Conservation (phyloP, 2,113 vertebrate genomes). For the Cacatua alba region DNA sequence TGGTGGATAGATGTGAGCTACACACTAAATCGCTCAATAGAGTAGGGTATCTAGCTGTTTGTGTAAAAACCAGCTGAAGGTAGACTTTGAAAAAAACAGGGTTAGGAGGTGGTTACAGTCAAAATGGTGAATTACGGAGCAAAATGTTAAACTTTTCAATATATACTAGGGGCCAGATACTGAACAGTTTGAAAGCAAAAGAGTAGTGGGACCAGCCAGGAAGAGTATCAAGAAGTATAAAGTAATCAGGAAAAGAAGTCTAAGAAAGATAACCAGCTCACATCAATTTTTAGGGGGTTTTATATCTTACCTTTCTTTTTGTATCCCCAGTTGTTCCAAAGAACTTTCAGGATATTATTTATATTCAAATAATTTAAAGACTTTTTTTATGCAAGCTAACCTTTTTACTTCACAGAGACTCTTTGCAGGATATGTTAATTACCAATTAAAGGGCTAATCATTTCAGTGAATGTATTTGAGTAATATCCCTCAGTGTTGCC, state of each 20-base stretch:
- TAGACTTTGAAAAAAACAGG: not conserved
- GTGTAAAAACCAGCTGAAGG: not conserved
- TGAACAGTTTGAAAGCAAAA: not conserved
- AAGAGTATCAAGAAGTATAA: not conserved
- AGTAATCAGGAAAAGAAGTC: not conserved
- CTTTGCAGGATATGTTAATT: not conserved
- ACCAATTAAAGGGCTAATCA: not conserved
- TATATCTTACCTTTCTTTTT: not conserved
- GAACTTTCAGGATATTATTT: not conserved
- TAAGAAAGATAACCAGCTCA: not conserved
- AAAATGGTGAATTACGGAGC: not conserved
- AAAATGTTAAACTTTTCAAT: not conserved
- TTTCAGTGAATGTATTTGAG: not conserved
- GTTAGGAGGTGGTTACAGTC: not conserved
- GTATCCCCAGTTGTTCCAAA: not conserved
- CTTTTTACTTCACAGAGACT: not conserved
- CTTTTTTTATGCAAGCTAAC: not conserved
- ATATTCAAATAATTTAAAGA: not conserved
- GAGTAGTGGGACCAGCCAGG: fast-evolving
- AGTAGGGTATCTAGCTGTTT: not conserved
- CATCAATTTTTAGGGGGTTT: not conserved
- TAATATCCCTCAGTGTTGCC: not conserved
- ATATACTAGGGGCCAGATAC: not conserved
- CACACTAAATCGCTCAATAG: not conserved
- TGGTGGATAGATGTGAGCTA: not conserved